Base-by-base conservation (phyloP, 2,113 vertebrate genomes). In the Ammospiza nelsoni region DNA sequence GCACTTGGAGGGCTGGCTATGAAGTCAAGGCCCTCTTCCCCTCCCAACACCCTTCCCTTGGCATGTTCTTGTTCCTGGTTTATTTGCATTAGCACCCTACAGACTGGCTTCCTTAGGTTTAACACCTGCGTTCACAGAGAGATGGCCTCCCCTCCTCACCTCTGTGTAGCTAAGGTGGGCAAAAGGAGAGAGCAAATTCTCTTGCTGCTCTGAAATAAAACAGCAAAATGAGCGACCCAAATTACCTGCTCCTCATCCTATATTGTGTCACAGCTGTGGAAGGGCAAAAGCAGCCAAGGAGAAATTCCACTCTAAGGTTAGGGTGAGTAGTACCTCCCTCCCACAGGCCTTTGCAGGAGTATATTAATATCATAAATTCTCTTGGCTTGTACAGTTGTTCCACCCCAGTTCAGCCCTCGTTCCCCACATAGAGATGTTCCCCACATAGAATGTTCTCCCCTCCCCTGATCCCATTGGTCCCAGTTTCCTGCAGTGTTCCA, bases 1-100 rank as follows among this genome's bases (percentile, higher is more conserved):
- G 28, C 84, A 33, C 51, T 57, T 46, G 39, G 52, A 29, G 12
- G 46, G 28, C 18, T 51, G 1, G 0, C 7, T 16, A 15, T 54
- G 25, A 33, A 44, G 14, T 3, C 19, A 11, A 29, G 0, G 4
- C 0, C 0, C 8, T 43, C 46, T 55, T 31, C 43, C 31, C 55
- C 22, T 84, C 48, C 58, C 52, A 48, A 63, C 21, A 13, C 11
- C 58, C 48, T 82, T 85, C 54, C 17, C 27, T 35, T 21, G 0
- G 2, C 49, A 9, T 4, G 19, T 57, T 33, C 19, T 33, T 33
- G 19, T 33, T 57, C 54, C 54, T 57, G 54, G 19, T 21, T 57
- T 57, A 57, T 57, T 33, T 57, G 55, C 55, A 57, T 33, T 33
- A 57, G 33, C 33, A 9, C 55, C 31, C 55, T 57, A 21, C 55